Evolutionary conservation across 2,797 vertebrate species (phyloP).

Genomic region (Rhinophrynus dorsalis): DNA sequence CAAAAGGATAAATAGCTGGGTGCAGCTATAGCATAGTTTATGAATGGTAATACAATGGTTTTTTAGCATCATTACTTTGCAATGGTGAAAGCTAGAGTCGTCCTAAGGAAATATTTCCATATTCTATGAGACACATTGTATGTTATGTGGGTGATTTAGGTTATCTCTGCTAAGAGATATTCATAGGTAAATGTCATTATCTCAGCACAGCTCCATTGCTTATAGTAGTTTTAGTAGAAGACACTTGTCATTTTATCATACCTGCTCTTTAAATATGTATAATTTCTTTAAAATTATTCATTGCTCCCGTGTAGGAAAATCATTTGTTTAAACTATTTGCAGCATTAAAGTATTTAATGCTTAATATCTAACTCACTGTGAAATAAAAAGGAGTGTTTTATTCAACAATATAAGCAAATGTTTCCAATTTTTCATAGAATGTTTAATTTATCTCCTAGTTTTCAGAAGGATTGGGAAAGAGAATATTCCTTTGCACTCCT

Average conservation of each 20-base stretch:
- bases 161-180: not conserved
- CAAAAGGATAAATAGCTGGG: no score
- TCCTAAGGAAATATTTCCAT: not conserved
- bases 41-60: not conserved
- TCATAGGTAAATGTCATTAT: constrained; percentile 8
- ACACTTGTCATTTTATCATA: not conserved
- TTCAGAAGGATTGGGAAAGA: no score
- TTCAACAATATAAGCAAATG: no score
- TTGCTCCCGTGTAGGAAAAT: no score
- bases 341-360: no score
- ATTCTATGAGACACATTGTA: not conserved
- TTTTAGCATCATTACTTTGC: not conserved
- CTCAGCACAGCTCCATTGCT: not conserved
- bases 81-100: not conserved
- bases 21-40: not conserved
- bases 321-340: no score
- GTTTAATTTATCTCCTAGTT: no score
- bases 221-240: not conserved
- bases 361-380: no score
- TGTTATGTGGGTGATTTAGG: constrained; percentile 1
- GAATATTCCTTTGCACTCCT: no score
- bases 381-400: no score
- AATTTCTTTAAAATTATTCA: no score
- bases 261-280: not conserved
- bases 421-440: no score